These are phyloP conservation scores for Diglossa brunneiventris DNA, from an alignment of 2,113 vertebrate species.

Conservation along the genomic window DNA sequence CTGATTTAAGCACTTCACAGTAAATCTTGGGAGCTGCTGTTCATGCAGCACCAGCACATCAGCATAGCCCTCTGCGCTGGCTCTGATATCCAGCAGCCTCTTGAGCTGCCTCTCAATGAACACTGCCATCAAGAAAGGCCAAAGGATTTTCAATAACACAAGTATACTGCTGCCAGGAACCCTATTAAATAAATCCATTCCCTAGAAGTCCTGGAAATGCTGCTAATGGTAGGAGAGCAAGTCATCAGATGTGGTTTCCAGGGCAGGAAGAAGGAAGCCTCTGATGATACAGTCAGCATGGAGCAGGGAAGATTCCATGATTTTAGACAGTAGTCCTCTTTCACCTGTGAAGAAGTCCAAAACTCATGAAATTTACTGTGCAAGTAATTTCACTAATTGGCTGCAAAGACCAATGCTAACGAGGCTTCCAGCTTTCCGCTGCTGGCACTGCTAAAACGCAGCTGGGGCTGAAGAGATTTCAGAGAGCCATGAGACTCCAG, in stretches of 20 bases:
- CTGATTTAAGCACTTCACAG: neutral
- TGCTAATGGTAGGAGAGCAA: neutral
- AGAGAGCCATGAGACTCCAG: neutral
- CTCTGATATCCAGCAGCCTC: neutral
- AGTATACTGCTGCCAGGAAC: neutral
- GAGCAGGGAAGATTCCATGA: neutral
- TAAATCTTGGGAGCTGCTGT: neutral
- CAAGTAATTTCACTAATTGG: neutral
- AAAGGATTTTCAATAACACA: neutral
- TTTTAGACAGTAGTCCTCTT: neutral
- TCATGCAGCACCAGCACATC: neutral
- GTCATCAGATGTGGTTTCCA: neutral
- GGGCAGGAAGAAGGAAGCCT: neutral
- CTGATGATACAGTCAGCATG: neutral
- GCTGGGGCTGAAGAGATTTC: neutral
- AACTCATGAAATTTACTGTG: neutral
- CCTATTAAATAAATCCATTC: neutral
- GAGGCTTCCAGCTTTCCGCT: conserved; percentile 1
- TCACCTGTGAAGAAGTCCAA: neutral
- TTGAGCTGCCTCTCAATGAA: neutral
- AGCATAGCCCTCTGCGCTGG: neutral
- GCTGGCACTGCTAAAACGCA: neutral
- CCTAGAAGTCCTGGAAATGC: neutral
- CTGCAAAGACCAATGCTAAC: neutral
- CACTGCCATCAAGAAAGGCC: neutral